Conservation (phyloP, 2,888 invertebrate species). For the Phania funesta region DNA sequence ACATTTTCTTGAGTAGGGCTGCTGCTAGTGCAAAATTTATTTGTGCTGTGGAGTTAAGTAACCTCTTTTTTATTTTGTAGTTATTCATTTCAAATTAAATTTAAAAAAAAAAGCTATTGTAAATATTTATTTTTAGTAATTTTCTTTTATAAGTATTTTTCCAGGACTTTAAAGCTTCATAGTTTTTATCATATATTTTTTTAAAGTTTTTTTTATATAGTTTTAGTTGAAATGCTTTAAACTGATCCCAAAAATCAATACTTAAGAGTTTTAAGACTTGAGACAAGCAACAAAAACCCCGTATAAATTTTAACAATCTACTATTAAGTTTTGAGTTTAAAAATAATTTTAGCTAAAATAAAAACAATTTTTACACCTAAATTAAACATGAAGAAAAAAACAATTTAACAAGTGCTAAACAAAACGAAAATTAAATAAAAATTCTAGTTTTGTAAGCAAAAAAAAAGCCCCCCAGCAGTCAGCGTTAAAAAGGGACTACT, state of each 20-base stretch:
- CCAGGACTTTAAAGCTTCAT: conserved; percentile 14
- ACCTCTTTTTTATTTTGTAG: conserved; percentile 15
- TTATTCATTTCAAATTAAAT: conserved; percentile 10
- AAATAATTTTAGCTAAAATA: conserved; percentile 40
- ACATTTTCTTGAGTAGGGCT: background rate
- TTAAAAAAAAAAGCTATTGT: conserved; percentile 3
- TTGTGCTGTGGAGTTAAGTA: background rate
- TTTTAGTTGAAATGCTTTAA: conserved; percentile 57
- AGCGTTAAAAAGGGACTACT: conserved; percentile 38
- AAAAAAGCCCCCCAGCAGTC: background rate
- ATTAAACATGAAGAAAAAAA: background rate
- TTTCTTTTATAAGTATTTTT: conserved; percentile 17
- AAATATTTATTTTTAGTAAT: conserved; percentile 49
- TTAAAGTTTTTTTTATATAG: conserved; percentile 31
- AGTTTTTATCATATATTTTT: conserved; percentile 16
- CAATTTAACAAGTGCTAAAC: conserved; percentile 17
- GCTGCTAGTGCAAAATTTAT: background rate
- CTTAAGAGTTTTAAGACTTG: conserved; percentile 69
- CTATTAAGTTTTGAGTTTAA: conserved; percentile 53
- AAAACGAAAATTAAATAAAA: background rate
- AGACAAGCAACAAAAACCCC: conserved; percentile 16
- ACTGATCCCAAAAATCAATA: conserved; percentile 64
- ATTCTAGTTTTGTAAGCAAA: conserved; percentile 15
- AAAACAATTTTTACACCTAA: conserved; percentile 45
- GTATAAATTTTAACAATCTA: conserved; percentile 31